These are phyloP conservation scores for Tragulus kanchil DNA, from an alignment of 2,113 vertebrate genomes.

Conservation along the genomic window DNA sequence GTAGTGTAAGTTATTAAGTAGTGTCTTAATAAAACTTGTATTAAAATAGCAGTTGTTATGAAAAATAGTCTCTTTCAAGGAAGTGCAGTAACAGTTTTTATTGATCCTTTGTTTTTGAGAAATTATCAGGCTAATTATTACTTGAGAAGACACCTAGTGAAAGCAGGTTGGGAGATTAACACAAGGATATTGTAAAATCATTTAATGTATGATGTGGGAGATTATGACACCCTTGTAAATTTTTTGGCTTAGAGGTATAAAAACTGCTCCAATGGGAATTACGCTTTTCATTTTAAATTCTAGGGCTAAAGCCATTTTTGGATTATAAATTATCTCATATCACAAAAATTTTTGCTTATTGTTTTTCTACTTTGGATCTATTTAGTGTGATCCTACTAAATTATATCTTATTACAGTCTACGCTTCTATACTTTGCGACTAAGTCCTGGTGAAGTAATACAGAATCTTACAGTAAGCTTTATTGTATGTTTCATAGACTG, in stretches of 20 bases:
- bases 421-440: background rate
- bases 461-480: background rate
- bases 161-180: background rate
- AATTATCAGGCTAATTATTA: background rate
- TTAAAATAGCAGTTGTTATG: background rate
- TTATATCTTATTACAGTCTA: background rate
- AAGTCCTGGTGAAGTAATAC: background rate
- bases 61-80: background rate
- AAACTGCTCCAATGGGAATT: background rate
- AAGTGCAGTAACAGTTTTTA: background rate
- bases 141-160: background rate
- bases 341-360: background rate
- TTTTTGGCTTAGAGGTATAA: background rate
- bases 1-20: constrained; percentile 47
- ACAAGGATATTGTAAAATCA: too few species aligned
- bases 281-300: background rate
- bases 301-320: background rate
- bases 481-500: background rate
- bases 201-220: background rate
- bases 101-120: background rate
- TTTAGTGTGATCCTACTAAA: background rate
- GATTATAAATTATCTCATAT: background rate
- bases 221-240: too few species aligned
- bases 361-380: background rate
- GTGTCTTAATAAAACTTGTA: constrained; percentile 27